phyloP scores from a whole-genome alignment of 2,113 vertebrate species.

The Colossoma macropomum region DNA sequence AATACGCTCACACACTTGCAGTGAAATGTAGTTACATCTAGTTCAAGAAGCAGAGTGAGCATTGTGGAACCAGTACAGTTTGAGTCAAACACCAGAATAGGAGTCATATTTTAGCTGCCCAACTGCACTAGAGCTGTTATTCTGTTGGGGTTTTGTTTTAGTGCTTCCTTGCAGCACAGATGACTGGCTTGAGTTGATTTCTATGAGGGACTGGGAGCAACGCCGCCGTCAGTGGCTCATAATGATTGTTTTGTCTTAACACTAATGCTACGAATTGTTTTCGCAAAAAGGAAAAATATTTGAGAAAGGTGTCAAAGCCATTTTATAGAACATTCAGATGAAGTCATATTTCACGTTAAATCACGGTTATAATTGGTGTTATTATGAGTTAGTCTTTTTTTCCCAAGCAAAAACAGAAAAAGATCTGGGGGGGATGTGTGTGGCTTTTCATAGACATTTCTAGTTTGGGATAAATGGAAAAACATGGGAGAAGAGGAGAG shows the following conservation, averaged over 20 bases:
- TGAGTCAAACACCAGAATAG: conserved; percentile 22
- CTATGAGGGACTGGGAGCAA: conserved; percentile 74
- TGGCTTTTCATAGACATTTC: conserved; percentile 55
- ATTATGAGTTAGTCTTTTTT: conserved; percentile 62
- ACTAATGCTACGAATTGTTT: conserved; percentile 71
- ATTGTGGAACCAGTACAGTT: conserved; percentile 28
- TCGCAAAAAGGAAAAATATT: conserved; percentile 48
- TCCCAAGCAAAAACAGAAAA: conserved; percentile 50
- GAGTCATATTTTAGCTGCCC: conserved; percentile 46
- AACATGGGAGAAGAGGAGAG: conserved; percentile 39
- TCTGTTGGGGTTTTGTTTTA: conserved; percentile 5
- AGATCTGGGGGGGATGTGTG: conserved; percentile 39
- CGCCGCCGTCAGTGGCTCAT: conserved; percentile 85
- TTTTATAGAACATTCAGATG: conserved; percentile 64
- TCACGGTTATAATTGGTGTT: conserved; percentile 62
- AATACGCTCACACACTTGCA: conserved; percentile 21
- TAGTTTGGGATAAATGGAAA: conserved; percentile 68
- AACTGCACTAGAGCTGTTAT: conserved; percentile 20
- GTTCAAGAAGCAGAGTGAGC: conserved; percentile 30
- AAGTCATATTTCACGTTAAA: conserved; percentile 59
- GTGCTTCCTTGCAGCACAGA: conserved; percentile 42
- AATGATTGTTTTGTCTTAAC: conserved; percentile 87
- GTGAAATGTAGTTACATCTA: conserved; percentile 23
- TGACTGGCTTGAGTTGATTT: conserved; percentile 43
- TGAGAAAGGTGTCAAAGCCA: conserved; percentile 57